phyloP scores from a whole-genome alignment of 2,888 invertebrate genomes.

The Amiota minor region DNA sequence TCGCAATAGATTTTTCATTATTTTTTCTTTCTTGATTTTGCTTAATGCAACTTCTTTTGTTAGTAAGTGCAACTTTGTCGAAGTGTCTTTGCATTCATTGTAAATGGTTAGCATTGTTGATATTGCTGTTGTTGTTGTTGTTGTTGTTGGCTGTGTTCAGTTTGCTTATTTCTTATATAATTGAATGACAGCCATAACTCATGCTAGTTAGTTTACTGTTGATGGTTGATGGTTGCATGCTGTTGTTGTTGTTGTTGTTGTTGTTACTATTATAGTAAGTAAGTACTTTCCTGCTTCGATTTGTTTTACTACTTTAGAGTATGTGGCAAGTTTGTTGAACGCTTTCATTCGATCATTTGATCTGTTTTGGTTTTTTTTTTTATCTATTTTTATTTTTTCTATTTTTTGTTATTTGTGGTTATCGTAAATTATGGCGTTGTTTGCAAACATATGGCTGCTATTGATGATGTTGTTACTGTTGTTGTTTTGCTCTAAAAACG shows the following conservation, averaged over 20 bases:
- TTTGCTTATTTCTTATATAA: slow-evolving; percentile 21
- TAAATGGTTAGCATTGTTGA: not conserved
- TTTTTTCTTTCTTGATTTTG: too few relatives aligned
- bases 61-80: too few relatives aligned
- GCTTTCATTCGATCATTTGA: not conserved
- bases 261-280: slow-evolving; percentile 9
- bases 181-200: slow-evolving; percentile 21
- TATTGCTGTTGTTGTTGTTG: slow-evolving; percentile 15
- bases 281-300: slow-evolving; percentile 25
- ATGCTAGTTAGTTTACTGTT: slow-evolving; percentile 12
- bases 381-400: not conserved
- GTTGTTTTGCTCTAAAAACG: slow-evolving; percentile 32
- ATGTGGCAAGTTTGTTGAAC: slow-evolving; percentile 5
- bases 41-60: too few relatives aligned
- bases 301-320: slow-evolving; percentile 4
- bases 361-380: not conserved
- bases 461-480: slow-evolving; percentile 6
- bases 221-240: not conserved
- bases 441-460: not conserved
- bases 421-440: slow-evolving; percentile 12
- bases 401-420: slow-evolving; percentile 14
- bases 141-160: not conserved
- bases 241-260: slow-evolving; percentile 30
- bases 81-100: too few relatives aligned
- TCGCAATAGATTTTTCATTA: too few relatives aligned